These are phyloP conservation scores for Odobenus rosmarus DNA, from an alignment of 2,113 vertebrate species.

Conservation along the genomic window DNA sequence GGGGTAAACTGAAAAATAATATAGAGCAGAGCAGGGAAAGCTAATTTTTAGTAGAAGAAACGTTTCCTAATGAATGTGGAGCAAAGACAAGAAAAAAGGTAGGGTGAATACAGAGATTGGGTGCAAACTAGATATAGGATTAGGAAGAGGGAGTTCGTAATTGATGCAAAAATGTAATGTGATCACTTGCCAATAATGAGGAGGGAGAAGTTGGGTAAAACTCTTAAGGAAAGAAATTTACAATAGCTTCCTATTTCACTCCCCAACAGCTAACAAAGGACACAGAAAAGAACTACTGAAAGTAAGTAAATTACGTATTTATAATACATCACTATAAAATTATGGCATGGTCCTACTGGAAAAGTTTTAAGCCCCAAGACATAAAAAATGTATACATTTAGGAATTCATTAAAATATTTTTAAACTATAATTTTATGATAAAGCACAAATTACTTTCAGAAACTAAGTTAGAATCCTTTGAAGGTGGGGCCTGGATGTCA, in stretches of 20 bases:
- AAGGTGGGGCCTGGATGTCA: not conserved
- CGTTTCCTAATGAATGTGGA: not conserved
- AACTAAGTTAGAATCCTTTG: not conserved
- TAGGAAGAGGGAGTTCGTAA: not conserved
- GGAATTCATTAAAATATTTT: not conserved
- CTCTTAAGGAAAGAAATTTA: not conserved
- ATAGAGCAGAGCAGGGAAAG: not conserved
- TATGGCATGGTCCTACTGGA: not conserved
- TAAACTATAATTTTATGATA: constrained; percentile 20
- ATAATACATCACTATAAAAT: not conserved
- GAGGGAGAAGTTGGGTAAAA: not conserved
- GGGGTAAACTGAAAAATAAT: not conserved
- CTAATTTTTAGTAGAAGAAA: not conserved
- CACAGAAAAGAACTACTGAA: not conserved
- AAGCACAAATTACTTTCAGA: not conserved
- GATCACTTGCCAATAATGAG: not conserved
- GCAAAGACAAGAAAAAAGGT: not conserved
- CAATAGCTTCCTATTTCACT: not conserved
- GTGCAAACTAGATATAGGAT: not conserved
- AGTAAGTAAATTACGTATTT: not conserved
- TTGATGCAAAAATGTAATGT: not conserved
- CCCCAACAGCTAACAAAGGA: not conserved
- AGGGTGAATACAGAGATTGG: not conserved
- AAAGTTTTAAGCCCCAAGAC: not conserved
- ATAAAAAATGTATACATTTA: not conserved